Evolutionary conservation across 2,888 invertebrate species (phyloP).

Genomic region (Drosophila emarginata): DNA sequence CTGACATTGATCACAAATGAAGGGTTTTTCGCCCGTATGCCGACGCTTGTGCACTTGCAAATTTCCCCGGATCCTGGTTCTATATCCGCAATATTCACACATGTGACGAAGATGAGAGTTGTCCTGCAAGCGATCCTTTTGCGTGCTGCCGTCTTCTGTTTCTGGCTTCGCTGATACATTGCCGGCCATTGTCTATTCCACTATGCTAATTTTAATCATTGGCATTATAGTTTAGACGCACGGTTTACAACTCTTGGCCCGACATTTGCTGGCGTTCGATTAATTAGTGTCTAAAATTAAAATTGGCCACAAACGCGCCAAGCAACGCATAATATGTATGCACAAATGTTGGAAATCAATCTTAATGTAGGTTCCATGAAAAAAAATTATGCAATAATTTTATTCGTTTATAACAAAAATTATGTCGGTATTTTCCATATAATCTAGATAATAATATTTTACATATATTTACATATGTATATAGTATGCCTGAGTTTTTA

Average conservation of each 20-base stretch:
- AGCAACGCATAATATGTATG: background rate
- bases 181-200: conserved; percentile 43
- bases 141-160: background rate
- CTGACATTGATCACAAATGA: conserved; percentile 54
- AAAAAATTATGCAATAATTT: background rate
- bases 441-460: background rate
- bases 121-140: background rate
- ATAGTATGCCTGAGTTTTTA: conserved; percentile 1
- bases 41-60: conserved; percentile 60
- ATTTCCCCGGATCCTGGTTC: conserved; percentile 57
- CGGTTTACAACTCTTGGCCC: conserved; percentile 50
- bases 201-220: conserved; percentile 68
- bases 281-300: conserved; percentile 64
- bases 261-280: conserved; percentile 40
- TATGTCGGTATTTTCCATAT: background rate
- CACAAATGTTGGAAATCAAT: background rate
- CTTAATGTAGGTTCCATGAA: background rate
- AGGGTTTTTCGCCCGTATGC: conserved; percentile 69
- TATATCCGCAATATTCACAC: conserved; percentile 72
- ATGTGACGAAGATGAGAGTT: conserved; percentile 46
- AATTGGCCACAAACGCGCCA: background rate
- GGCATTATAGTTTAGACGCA: conserved; percentile 60
- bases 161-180: conserved; percentile 1
- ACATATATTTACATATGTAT: background rate
- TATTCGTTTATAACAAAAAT: background rate